Conservation (phyloP, 1,140 invertebrate genomes). For the Heliothis subflexa region DNA sequence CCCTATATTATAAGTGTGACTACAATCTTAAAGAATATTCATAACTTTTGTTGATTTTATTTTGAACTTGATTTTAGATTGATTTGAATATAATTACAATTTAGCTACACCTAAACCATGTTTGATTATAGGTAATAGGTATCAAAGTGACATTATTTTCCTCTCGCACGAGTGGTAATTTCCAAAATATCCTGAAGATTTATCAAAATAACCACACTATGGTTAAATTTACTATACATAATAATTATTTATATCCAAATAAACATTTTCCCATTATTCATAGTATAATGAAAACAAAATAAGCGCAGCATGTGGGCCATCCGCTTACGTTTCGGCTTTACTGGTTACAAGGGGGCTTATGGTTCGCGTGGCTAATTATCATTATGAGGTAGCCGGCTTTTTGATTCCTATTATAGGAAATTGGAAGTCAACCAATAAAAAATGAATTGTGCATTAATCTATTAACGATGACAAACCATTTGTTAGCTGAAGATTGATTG, state of each 20-base stretch:
- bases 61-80: too few relatives aligned
- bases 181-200: too few relatives aligned
- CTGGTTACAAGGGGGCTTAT: constrained; percentile 58
- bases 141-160: too few relatives aligned
- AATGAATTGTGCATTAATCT: constrained; percentile 1
- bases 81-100: too few relatives aligned
- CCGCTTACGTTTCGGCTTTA: constrained; percentile 13
- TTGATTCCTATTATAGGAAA: constrained; percentile 63
- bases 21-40: too few relatives aligned
- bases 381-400: constrained; percentile 67
- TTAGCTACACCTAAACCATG: too few relatives aligned
- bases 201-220: too few relatives aligned
- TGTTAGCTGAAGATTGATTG: not conserved
- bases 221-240: not conserved
- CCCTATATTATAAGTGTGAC: too few relatives aligned
- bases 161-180: too few relatives aligned
- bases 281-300: constrained; percentile 64
- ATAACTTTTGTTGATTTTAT: too few relatives aligned
- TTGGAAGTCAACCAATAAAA: constrained; percentile 29
- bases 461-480: not conserved
- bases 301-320: constrained; percentile 57
- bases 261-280: constrained; percentile 64
- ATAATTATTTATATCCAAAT: constrained; percentile 63
- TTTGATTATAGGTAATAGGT: too few relatives aligned
- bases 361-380: constrained; percentile 65